Base-by-base conservation (phyloP, 2,888 invertebrate species). In the Pocota personata region DNA sequence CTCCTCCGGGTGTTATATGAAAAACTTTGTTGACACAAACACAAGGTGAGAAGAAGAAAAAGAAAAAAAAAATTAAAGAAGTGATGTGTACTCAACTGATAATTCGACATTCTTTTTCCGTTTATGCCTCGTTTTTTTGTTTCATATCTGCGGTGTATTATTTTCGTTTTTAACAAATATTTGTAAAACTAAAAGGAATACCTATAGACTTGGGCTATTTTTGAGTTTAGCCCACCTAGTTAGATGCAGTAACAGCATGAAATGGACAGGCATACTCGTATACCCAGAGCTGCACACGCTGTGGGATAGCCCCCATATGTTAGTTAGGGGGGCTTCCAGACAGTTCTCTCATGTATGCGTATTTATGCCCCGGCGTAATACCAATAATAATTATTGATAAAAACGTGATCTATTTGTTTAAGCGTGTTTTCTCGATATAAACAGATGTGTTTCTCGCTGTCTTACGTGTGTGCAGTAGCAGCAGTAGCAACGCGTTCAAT, bases 321-420 rank as follows among this genome's bases (percentile, higher is more conserved):
- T 48, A 21, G 64, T 57, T 10, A 35, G 35, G 21, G 67, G 48
- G 52, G 32, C 40, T 2, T 24, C 50, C 67, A 79, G 72, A 48
- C 67, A 32, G 14, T 4, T 2, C 40, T 7, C 24, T 40, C 6
- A 37, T 52, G 43, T 46, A 6, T 48, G 60, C 55, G 43, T 32
- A 46, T 67, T n/a, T 55, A 43, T 46, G 66, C 69, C 48, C 21
- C 48, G 46, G 35, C 35, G 71, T 73, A 73, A 73, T 16, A 69
- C 48, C 69, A 76, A 66, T 79, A 67, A 67, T 80, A 82, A 82
- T 86, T 72, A 86, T 86, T 80, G 80, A 80, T 80, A 76, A 76
- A 86, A 86, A 86, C 82, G 86, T 86, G 86, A 86, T 82, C 82
- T 86, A 82, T 86, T 86, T 86, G 86, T 82, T 86, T 82, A 86